These are phyloP conservation scores for rat (Rattus norvegicus) DNA, from an alignment of 2,113 vertebrate species.

Conservation along the genomic window GRCr8 NC_086027.1:112860501-112861000, in stretches of 20 bases:
- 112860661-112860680: not conserved
- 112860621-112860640: no score
- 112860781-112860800: not conserved
- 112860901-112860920: not conserved
- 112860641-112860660: not conserved
- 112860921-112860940: not conserved
- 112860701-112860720: constrained; percentile 44
- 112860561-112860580: no score
- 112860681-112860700: not conserved
- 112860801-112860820: not conserved
- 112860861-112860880: constrained; percentile 24
- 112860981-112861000: not conserved
- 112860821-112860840: constrained; percentile 22
- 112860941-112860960: not conserved
- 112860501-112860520: no score
- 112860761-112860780: constrained; percentile 44
- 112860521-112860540: no score
- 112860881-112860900: not conserved
- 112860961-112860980: not conserved
- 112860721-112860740: constrained; percentile 39
- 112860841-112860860: not conserved
- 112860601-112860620: no score
- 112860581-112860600: no score
- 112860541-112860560: no score
- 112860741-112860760: not conserved